Evolutionary conservation across 2,888 invertebrate genomes (phyloP).

Genomic region (Cremastinae sp.): DNA sequence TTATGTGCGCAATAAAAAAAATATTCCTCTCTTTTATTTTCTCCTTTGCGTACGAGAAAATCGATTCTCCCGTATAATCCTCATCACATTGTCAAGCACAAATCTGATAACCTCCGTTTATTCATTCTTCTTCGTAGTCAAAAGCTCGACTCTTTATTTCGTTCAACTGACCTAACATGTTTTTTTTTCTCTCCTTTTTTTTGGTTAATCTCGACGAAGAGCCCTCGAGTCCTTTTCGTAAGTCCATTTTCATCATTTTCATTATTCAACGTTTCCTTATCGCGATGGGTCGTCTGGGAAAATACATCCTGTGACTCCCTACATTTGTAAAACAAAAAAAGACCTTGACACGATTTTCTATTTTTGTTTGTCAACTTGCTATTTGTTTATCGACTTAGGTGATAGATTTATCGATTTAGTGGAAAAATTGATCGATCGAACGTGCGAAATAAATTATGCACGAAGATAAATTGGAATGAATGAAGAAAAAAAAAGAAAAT

Average conservation of each 20-base stretch:
- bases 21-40: not conserved
- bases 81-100: not conserved
- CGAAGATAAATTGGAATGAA: too few relatives aligned
- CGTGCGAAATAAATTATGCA: too few relatives aligned
- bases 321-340: not conserved
- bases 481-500: too few relatives aligned
- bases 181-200: not conserved
- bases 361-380: too few relatives aligned
- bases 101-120: not conserved
- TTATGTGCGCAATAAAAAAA: conserved; percentile 12
- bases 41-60: not conserved
- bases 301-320: not conserved
- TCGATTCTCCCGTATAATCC: conserved; percentile 5
- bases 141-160: not conserved
- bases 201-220: not conserved
- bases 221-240: not conserved
- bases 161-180: not conserved
- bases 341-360: conserved; percentile 52
- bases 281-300: conserved; percentile 30
- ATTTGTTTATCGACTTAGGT: too few relatives aligned
- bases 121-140: not conserved
- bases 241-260: not conserved
- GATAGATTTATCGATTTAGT: too few relatives aligned
- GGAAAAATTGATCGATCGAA: too few relatives aligned
- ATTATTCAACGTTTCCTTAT: not conserved